Evolutionary conservation across 2,113 vertebrate species (phyloP).

Genomic region (Phainopepla nitens): DNA sequence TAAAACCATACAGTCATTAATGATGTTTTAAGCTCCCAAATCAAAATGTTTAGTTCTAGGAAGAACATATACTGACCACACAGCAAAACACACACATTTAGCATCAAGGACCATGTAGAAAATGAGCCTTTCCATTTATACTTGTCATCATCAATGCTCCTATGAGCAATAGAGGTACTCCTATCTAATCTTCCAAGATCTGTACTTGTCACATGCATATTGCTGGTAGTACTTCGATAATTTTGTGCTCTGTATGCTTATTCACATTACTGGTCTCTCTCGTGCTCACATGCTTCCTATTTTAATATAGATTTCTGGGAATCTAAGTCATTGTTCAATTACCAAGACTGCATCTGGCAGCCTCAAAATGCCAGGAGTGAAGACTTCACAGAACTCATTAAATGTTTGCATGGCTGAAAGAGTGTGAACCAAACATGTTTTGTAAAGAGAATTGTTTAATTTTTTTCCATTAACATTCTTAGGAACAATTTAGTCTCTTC

Average conservation of each 20-base stretch:
- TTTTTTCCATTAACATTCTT: neutral
- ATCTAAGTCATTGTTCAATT: neutral
- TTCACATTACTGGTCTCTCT: neutral
- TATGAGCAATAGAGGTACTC: neutral
- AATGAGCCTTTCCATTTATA: neutral
- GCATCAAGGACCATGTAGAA: neutral
- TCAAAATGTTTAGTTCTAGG: neutral
- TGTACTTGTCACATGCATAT: neutral
- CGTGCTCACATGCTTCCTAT: neutral
- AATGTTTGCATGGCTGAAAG: neutral
- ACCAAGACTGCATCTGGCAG: neutral
- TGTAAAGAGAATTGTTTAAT: neutral
- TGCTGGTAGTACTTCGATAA: neutral
- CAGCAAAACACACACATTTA: neutral
- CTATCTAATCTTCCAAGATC: neutral
- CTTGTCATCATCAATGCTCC: neutral
- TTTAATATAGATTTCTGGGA: neutral
- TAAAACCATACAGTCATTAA: neutral
- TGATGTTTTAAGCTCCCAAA: neutral
- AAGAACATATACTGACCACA: neutral
- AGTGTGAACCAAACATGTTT: neutral
- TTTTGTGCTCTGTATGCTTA: neutral
- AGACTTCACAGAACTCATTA: neutral
- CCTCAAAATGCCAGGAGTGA: neutral
- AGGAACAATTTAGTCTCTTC: neutral